These are phyloP conservation scores for Gracilinanus agilis DNA, from an alignment of 2,113 vertebrate genomes.

Conservation along the genomic window DNA sequence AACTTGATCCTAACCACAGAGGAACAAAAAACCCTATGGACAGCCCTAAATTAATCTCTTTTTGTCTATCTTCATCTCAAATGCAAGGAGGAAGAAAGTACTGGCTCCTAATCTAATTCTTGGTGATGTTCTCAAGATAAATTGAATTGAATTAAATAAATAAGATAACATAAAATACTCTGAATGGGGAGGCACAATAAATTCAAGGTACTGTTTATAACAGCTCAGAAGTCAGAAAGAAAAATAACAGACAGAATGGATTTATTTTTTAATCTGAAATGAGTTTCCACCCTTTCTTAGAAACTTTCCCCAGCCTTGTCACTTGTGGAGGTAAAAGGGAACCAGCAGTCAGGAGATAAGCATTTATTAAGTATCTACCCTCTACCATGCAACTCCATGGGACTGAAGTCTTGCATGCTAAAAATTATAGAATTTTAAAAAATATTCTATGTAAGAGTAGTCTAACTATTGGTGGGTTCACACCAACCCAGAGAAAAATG, in stretches of 20 bases:
- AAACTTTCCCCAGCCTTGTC: background rate
- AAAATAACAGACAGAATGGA: background rate
- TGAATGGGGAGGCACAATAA: background rate
- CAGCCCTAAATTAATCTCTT: background rate
- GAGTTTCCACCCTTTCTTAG: background rate
- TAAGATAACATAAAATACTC: background rate
- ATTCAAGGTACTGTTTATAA: background rate
- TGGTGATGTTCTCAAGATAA: constrained; percentile 1
- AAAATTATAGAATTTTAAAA: background rate
- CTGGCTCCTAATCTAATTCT: background rate
- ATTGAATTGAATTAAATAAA: background rate
- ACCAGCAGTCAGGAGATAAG: background rate
- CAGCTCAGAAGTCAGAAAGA: background rate
- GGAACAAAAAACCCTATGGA: background rate
- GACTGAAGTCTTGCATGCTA: background rate
- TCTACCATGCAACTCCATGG: background rate
- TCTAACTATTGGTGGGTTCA: background rate
- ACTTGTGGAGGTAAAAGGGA: background rate
- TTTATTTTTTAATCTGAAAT: background rate
- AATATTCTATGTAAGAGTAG: background rate
- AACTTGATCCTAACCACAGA: background rate
- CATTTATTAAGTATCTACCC: background rate
- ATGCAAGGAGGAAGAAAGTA: background rate
- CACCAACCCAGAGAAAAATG: background rate
- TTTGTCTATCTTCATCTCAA: background rate